phyloP scores from a whole-genome alignment of 2,113 vertebrate species.

The Madoqua kirkii region DNA sequence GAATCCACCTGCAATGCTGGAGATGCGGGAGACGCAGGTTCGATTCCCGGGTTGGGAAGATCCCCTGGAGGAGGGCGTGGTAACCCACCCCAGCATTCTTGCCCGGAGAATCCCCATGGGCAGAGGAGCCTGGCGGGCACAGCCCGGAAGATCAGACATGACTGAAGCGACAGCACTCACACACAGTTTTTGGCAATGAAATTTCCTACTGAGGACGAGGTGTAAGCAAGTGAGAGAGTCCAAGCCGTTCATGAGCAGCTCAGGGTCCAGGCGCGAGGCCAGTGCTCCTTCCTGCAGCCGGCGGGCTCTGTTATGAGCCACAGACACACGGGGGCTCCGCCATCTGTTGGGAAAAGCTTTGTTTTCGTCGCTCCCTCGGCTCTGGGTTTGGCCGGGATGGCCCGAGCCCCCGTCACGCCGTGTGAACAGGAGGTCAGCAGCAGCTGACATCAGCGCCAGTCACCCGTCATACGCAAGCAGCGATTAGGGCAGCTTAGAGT shows the following conservation, averaged over 20 bases:
- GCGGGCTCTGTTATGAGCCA: background rate
- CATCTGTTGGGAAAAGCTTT: background rate
- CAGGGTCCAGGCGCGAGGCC: background rate
- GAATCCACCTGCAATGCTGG: background rate
- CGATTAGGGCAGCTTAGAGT: fast-evolving
- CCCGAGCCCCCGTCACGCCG: fast-evolving
- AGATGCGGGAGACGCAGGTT: background rate
- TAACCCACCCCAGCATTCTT: background rate
- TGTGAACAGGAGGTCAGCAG: fast-evolving
- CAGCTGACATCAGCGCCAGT: fast-evolving
- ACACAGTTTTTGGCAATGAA: background rate
- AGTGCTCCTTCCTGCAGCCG: background rate
- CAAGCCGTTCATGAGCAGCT: background rate
- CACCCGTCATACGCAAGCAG: background rate
- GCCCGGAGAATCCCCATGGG: background rate
- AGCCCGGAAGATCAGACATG: background rate
- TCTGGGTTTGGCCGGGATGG: background rate
- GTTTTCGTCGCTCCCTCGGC: background rate
- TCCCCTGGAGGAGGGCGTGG: background rate
- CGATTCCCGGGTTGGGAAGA: background rate
- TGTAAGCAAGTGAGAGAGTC: background rate
- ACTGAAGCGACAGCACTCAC: fast-evolving
- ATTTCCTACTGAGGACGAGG: background rate
- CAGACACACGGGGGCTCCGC: background rate
- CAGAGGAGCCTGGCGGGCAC: background rate